phyloP scores from a whole-genome alignment of 2,888 invertebrate species.

The Dendrolimus pini region DNA sequence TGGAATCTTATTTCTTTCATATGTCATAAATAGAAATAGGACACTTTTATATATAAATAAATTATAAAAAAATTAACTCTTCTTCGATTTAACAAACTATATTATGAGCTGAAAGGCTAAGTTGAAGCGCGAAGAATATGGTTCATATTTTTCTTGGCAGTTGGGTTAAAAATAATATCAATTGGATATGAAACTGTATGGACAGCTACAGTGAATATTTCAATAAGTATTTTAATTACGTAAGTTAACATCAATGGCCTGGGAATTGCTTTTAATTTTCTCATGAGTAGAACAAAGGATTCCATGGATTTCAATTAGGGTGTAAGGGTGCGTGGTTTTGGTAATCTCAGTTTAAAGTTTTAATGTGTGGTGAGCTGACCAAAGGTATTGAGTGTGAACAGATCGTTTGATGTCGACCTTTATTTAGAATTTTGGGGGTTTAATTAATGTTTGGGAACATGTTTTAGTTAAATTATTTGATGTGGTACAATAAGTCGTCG shows the following conservation, averaged over 20 bases:
- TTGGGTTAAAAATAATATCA: too few species aligned
- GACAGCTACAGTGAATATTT: background rate
- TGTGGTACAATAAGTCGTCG: constrained; percentile 1
- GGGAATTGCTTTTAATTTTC: constrained; percentile 23
- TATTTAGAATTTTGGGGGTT: constrained; percentile 16
- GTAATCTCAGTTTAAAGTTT: constrained; percentile 47
- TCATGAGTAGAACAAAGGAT: constrained; percentile 43
- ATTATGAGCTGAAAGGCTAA: too few species aligned
- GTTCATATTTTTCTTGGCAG: too few species aligned
- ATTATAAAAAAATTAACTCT: too few species aligned
- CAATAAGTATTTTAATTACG: background rate
- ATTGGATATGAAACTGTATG: too few species aligned
- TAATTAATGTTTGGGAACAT: constrained; percentile 5
- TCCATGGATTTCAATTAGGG: constrained; percentile 46
- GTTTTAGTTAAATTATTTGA: constrained; percentile 12
- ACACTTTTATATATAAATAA: too few species aligned
- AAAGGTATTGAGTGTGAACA: constrained; percentile 31
- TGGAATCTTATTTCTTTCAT: too few species aligned
- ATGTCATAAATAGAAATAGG: too few species aligned
- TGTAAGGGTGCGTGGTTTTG: constrained; percentile 26
- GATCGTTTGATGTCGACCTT: constrained; percentile 42
- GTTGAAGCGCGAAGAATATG: too few species aligned
- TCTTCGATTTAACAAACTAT: too few species aligned
- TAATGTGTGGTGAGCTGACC: constrained; percentile 24
- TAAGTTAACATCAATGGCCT: background rate